Percentiles rank a stretch among this genome's conserved stretches.
Conservation (phyloP, 2,113 vertebrate species). For the Paramisgurnus dabryanus region DNA sequence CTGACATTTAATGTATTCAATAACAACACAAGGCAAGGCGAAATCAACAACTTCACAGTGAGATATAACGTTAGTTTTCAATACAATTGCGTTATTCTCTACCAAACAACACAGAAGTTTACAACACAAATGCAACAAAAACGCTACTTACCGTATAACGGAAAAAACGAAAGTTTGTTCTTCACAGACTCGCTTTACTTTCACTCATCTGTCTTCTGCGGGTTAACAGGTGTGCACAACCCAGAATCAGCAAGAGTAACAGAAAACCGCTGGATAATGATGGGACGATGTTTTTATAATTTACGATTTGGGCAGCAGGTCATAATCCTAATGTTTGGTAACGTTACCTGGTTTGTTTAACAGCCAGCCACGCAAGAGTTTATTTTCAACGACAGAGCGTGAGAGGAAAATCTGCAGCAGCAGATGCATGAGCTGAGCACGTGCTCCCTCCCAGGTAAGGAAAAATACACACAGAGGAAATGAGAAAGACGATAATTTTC, state of each 20-base stretch:
- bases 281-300: slow-evolving; percentile 14
- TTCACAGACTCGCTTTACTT: not conserved
- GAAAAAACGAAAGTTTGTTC: not conserved
- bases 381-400: slow-evolving; percentile 45
- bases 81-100: not conserved
- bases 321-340: slow-evolving; percentile 3
- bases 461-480: not conserved
- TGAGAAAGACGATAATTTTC: no score
- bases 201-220: slow-evolving; percentile 20
- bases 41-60: no score
- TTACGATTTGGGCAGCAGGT: not conserved
- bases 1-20: no score
- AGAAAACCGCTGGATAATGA: slow-evolving; percentile 3
- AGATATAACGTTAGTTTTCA: no score
- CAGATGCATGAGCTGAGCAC: slow-evolving; percentile 19
- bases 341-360: not conserved
- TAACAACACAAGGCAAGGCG: no score
- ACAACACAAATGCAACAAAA: not conserved
- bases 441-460: slow-evolving; percentile 37
- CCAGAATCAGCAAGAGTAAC: slow-evolving; percentile 38
- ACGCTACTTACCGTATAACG: slow-evolving; percentile 5
- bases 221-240: slow-evolving; percentile 10
- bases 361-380: slow-evolving; percentile 7
- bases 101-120: not conserved
- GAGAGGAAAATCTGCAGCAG: slow-evolving; percentile 15